Evolutionary conservation across 2,113 vertebrate genomes (phyloP), one percentile per base, ranked within the genome.

Genomic region (Malurus melanocephalus): DNA sequence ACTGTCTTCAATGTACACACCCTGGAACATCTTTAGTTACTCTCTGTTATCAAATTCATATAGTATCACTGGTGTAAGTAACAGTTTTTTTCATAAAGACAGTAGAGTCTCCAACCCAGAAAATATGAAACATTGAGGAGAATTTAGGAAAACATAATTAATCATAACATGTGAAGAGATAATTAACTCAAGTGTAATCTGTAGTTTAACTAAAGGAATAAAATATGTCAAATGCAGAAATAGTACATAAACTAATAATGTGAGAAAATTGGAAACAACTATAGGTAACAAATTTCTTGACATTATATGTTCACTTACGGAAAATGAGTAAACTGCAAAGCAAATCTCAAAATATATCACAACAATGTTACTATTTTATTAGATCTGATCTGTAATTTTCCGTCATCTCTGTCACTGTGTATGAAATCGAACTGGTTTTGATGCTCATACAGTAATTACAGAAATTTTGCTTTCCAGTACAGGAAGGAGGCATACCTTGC

Each of bases 281-380:
- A 71, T 0, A 16, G 13, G 11, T 56, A 64, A 51, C 16, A 9
- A 28, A 55, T 64, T 64, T 40, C 26, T 75, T 59, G 48, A 53
- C 10, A 13, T 7, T 35, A 0, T 22, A 42, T 17, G 11, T 72
- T 75, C 40, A 64, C 13, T 67, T 60, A 67, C 0, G 1, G 57
- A 85, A 79, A 92, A n/a, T 5, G 2, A 87, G 10, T 35, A 75
- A 78, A 10, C 7, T 40, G 32, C 12, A 48, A 69, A n/a, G 16
- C 19, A 55, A 92, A 85, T 55, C 9, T 74, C 30, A 4, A 56
- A 69, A 16, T 40, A 60, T 30, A 64, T 55, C 11, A 77, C 15
- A 71, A 71, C 14, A 5, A 21, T 6, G 12, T 38, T 52, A 51
- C 12, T 75, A 16, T 32, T 53, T 33, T 46, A 56, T 51, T 24